Evolutionary conservation across 1,140 invertebrate genomes (phyloP).

Genomic region (Propsilocerus akamusi): DNA sequence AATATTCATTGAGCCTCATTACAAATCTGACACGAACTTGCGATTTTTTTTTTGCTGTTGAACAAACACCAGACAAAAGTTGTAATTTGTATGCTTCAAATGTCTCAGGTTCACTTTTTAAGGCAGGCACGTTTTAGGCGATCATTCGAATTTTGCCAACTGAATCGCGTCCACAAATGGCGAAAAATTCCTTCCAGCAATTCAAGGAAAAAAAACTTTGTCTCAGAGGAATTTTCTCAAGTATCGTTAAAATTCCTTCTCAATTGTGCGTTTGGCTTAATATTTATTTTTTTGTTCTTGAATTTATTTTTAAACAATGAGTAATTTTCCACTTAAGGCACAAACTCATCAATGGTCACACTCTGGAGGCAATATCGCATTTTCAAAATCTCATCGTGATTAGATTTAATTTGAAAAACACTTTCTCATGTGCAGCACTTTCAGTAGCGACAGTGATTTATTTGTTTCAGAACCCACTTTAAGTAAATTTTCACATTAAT

Average conservation of each 20-base stretch:
- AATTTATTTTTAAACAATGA: slow-evolving; percentile 1
- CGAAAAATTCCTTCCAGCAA: neutral
- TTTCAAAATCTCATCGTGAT: slow-evolving; percentile 2
- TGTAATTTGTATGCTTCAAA: too few relatives aligned
- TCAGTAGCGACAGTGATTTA: neutral
- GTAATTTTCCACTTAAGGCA: slow-evolving; percentile 1
- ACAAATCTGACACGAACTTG: too few relatives aligned
- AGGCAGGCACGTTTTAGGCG: neutral
- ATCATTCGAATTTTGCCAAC: neutral
- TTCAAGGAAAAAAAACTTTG: neutral
- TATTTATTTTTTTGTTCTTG: neutral
- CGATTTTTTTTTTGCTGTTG: too few relatives aligned
- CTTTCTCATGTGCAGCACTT: neutral
- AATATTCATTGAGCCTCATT: too few relatives aligned
- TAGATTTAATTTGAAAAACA: neutral
- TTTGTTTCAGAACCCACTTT: neutral
- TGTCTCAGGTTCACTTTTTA: neutral
- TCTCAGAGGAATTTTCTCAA: neutral
- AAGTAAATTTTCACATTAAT: neutral
- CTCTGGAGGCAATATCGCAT: neutral
- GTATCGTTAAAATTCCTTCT: neutral
- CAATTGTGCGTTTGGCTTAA: neutral
- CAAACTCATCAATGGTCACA: neutral
- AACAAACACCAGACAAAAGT: too few relatives aligned
- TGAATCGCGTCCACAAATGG: neutral